phyloP scores from a whole-genome alignment of 2,113 vertebrate genomes.

The Rutilus rutilus region DNA sequence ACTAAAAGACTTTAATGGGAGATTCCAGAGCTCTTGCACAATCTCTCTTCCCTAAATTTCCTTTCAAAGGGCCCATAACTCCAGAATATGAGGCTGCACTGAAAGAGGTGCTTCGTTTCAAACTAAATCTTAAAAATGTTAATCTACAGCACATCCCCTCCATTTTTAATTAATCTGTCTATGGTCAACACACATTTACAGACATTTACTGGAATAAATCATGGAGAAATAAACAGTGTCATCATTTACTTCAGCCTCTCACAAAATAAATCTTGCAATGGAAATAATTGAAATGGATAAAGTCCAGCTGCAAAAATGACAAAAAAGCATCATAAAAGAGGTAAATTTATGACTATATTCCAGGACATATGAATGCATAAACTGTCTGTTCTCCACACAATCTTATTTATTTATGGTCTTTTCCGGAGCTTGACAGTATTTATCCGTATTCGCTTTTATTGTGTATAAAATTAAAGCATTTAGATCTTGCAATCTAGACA shows the following conservation, averaged over 20 bases:
- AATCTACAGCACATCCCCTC: neutral
- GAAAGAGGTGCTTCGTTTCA: neutral
- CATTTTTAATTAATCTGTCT: neutral
- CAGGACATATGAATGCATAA: neutral
- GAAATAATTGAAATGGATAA: neutral
- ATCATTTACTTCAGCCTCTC: neutral
- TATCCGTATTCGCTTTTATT: neutral
- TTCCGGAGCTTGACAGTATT: neutral
- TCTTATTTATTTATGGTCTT: neutral
- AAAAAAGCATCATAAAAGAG: neutral
- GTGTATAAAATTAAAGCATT: neutral
- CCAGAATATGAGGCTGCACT: neutral
- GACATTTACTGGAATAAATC: neutral
- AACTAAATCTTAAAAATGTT: neutral
- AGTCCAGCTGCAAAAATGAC: neutral
- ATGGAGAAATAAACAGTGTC: neutral
- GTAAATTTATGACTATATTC: neutral
- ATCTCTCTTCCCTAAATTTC: conserved; percentile 27
- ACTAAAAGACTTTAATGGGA: conserved; percentile 45
- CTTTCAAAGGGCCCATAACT: conserved; percentile 26
- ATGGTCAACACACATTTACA: neutral
- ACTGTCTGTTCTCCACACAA: neutral
- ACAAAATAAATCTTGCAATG: neutral
- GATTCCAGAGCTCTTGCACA: conserved; percentile 54
- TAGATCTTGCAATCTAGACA: neutral